Evolutionary conservation across 2,888 invertebrate genomes (phyloP).

Genomic region (Drosophila meridiana): DNA sequence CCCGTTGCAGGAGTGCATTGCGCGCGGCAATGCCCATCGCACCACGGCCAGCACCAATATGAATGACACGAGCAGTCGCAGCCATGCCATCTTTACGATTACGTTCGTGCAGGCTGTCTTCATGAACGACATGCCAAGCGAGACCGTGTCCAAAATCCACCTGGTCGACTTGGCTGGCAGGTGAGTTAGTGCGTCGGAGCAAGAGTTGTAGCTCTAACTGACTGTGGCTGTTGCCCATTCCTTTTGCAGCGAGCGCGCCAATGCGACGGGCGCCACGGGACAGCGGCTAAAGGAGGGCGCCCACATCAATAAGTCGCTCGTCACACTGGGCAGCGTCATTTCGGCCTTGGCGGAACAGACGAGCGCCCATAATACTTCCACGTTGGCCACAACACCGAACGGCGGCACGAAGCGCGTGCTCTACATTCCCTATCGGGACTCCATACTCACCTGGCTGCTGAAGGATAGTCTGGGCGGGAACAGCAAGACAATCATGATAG

Average conservation of each 20-base stretch:
- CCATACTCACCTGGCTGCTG: constrained; percentile 94
- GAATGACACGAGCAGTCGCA: constrained; percentile 96
- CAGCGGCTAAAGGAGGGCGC: constrained; percentile 95
- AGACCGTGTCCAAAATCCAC: constrained; percentile 95
- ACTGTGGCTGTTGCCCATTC: background rate
- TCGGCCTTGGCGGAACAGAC: constrained; percentile 91
- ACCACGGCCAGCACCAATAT: constrained; percentile 96
- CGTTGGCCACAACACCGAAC: constrained; percentile 82
- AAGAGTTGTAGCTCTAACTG: constrained; percentile 34
- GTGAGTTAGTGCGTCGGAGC: constrained; percentile 86
- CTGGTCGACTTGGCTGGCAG: constrained; percentile 95
- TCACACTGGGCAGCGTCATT: constrained; percentile 94
- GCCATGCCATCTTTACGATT: constrained; percentile 96
- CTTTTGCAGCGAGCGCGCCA: constrained; percentile 91
- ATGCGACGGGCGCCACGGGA: constrained; percentile 95
- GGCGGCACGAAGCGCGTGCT: constrained; percentile 86
- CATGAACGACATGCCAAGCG: constrained; percentile 94
- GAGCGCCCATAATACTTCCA: constrained; percentile 63
- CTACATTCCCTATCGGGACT: constrained; percentile 95
- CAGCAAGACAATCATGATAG: constrained; percentile 96
- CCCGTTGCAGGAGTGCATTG: constrained; percentile 89
- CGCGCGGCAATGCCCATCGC: constrained; percentile 92
- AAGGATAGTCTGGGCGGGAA: constrained; percentile 96
- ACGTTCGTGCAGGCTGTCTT: constrained; percentile 95
- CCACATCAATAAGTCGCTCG: constrained; percentile 95